phyloP scores from a whole-genome alignment of 2,888 invertebrate species.

The Tryphoninae sp. region DNA sequence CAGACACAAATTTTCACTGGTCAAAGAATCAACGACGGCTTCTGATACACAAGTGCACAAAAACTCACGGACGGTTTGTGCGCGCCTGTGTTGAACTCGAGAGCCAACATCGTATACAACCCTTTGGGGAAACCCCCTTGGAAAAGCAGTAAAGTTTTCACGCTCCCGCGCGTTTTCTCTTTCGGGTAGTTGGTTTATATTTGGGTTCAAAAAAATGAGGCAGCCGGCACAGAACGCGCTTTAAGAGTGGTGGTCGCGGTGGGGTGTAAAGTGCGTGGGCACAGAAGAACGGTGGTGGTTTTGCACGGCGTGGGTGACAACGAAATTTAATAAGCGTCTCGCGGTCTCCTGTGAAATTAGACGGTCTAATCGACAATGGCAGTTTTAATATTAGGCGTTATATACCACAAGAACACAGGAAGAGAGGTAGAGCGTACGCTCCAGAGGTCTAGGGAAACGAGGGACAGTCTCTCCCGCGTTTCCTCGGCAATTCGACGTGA shows the following conservation, averaged over 20 bases:
- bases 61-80: slow-evolving; percentile 30
- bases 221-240: slow-evolving; percentile 46
- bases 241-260: slow-evolving; percentile 27
- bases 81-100: slow-evolving; percentile 29
- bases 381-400: slow-evolving; percentile 69
- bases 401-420: slow-evolving; percentile 26
- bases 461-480: neutral
- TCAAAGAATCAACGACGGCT: slow-evolving; percentile 48
- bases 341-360: slow-evolving; percentile 67
- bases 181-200: slow-evolving; percentile 5
- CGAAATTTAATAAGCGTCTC: slow-evolving; percentile 70
- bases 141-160: slow-evolving; percentile 63
- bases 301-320: slow-evolving; percentile 39
- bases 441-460: neutral
- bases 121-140: slow-evolving; percentile 58
- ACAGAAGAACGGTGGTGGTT: slow-evolving; percentile 5
- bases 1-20: slow-evolving; percentile 7
- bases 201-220: slow-evolving; percentile 17
- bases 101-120: slow-evolving; percentile 50
- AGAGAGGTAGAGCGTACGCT: neutral
- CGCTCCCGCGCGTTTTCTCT: slow-evolving; percentile 43
- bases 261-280: slow-evolving; percentile 41
- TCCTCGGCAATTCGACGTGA: neutral
- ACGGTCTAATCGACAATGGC: slow-evolving; percentile 70
- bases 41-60: slow-evolving; percentile 25